Evolutionary conservation across 2,888 invertebrate genomes (phyloP).

Genomic region (Tinea pellionella): DNA sequence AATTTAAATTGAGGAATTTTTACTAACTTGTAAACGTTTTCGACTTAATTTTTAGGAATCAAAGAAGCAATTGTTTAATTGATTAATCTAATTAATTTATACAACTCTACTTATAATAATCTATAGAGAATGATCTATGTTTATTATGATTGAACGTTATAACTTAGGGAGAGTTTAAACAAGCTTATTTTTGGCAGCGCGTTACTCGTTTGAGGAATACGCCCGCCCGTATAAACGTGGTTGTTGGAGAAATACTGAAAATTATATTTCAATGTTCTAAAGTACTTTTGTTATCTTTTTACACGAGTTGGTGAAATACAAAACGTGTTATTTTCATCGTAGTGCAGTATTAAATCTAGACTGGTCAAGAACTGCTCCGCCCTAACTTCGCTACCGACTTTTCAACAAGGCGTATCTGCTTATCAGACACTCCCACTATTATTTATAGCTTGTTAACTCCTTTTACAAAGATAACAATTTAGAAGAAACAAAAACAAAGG

Average conservation of each 20-base stretch:
- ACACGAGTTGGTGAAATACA: background rate
- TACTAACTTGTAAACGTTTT: too few relatives aligned
- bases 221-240: background rate
- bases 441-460: constrained; percentile 14
- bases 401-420: constrained; percentile 13
- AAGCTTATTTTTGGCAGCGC: too few relatives aligned
- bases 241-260: background rate
- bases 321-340: constrained; percentile 1
- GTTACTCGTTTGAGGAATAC: too few relatives aligned
- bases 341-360: background rate
- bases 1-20: too few relatives aligned
- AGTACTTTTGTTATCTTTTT: background rate
- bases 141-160: too few relatives aligned
- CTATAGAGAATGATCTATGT: too few relatives aligned
- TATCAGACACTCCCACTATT: constrained; percentile 12
- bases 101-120: too few relatives aligned
- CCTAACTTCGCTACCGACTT: constrained; percentile 11
- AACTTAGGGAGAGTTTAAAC: too few relatives aligned
- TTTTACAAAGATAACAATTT: background rate
- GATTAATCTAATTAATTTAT: too few relatives aligned
- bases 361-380: constrained; percentile 10
- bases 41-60: too few relatives aligned
- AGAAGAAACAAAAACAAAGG: background rate
- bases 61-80: too few relatives aligned
- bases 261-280: background rate